A percentile compares a stretch with the other conserved stretches of the same genome.
phyloP scores from a whole-genome alignment of 1,140 invertebrate species.

The Eubasilissa regina region DNA sequence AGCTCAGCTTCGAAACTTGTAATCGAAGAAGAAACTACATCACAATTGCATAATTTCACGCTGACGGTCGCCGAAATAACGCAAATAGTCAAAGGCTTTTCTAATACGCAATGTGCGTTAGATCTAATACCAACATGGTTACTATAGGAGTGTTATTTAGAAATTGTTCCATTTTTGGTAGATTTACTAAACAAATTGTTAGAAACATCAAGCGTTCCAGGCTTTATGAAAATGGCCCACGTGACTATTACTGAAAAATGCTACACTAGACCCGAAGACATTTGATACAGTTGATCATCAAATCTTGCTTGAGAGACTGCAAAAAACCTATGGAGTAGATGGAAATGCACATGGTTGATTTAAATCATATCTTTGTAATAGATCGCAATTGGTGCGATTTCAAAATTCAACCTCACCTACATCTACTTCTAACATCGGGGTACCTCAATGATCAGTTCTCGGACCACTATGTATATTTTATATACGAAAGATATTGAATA shows the following conservation, averaged over 20 bases:
- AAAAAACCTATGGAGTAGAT: no score
- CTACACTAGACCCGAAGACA: background rate
- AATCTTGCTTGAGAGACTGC: no score
- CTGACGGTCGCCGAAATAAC: background rate
- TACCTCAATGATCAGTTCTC: background rate
- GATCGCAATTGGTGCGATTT: no score
- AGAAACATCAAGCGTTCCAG: background rate
- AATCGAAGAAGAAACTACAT: background rate
- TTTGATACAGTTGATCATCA: no score
- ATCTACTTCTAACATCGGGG: background rate
- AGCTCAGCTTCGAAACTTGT: background rate
- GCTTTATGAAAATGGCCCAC: background rate
- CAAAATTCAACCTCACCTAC: no score
- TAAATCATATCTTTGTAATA: no score
- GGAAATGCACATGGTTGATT: no score
- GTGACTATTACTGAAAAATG: background rate
- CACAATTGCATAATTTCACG: background rate
- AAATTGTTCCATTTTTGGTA: background rate
- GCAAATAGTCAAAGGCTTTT: background rate
- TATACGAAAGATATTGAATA: background rate
- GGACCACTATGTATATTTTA: background rate
- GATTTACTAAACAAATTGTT: background rate
- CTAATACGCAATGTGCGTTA: background rate
- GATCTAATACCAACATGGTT: conserved; percentile 9
- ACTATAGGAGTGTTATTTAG: background rate